Percentiles rank a stretch among this genome's conserved stretches.
These are phyloP conservation scores for silkworm (Bombyx mori) DNA, from an alignment of 1,140 invertebrate genomes.

Conservation along the genomic window DNA sequence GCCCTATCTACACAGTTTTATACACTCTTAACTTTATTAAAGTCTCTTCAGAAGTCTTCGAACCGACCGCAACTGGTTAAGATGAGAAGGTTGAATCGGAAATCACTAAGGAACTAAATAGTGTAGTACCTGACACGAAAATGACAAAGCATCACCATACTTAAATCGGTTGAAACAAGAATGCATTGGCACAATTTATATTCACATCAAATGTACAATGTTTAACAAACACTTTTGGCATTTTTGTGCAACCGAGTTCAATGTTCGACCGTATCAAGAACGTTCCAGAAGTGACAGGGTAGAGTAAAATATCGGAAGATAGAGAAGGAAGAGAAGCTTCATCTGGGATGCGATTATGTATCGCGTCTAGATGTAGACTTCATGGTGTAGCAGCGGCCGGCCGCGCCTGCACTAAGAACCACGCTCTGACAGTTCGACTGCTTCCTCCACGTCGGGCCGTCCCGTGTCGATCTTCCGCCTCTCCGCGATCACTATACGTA, in stretches of 20 bases:
- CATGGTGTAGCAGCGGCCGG: constrained; percentile 65
- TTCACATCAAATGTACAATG: constrained; percentile 5
- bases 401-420: constrained; percentile 65
- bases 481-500: constrained; percentile 66
- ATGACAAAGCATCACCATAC: constrained; percentile 9
- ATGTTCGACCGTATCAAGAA: constrained; percentile 4
- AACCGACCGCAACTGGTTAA: constrained; percentile 62
- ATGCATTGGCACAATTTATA: not conserved
- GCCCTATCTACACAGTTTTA: constrained; percentile 56
- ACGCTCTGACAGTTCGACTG: constrained; percentile 55
- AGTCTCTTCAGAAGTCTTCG: constrained; percentile 54
- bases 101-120: constrained; percentile 10
- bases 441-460: constrained; percentile 54
- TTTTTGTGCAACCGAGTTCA: constrained; percentile 53
- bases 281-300: no score
- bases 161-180: constrained; percentile 4
- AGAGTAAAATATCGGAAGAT: no score
- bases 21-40: constrained; percentile 49
- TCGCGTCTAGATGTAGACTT: constrained; percentile 58
- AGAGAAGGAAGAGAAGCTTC: no score
- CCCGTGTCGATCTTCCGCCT: constrained; percentile 58
- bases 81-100: constrained; percentile 10
- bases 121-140: constrained; percentile 2
- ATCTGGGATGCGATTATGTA: no score
- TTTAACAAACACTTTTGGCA: constrained; percentile 16